Conservation (phyloP, 2,113 vertebrate genomes). For the Pseudopipra pipra region DNA sequence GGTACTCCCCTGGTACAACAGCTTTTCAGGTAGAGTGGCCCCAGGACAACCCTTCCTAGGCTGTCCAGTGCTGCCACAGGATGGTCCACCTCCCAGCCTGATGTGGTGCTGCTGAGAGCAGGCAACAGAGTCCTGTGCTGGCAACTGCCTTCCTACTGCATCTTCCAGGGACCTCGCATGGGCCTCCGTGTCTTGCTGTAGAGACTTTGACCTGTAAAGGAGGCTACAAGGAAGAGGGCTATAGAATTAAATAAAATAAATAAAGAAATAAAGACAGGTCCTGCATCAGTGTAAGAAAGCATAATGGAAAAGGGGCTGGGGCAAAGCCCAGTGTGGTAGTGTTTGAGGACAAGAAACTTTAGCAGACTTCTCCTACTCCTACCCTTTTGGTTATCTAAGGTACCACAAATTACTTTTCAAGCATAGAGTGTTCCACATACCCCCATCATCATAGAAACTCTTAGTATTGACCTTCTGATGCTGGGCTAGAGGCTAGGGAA, state of each 20-base stretch:
- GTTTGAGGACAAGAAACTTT: background rate
- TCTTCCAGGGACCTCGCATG: background rate
- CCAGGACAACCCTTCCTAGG: background rate
- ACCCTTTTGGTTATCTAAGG: background rate
- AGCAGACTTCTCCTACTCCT: background rate
- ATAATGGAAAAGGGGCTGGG: background rate
- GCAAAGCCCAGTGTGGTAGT: background rate
- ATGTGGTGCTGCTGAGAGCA: fast-evolving
- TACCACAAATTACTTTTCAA: background rate
- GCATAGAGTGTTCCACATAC: background rate
- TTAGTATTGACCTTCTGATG: background rate
- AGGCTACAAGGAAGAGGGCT: background rate
- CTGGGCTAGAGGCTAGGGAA: background rate
- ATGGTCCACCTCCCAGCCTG: background rate
- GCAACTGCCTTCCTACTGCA: background rate
- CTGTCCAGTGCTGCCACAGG: fast-evolving
- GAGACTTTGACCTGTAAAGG: background rate
- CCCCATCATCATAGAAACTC: background rate
- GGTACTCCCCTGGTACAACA: background rate
- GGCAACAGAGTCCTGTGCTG: background rate
- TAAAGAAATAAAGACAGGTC: background rate
- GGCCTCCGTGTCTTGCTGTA: fast-evolving
- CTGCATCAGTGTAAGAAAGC: background rate
- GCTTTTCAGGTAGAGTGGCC: background rate
- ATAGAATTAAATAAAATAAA: background rate